These are phyloP conservation scores for Megaustenia siamemsis DNA, from an alignment of 2,888 invertebrate genomes.

Conservation along the genomic window DNA sequence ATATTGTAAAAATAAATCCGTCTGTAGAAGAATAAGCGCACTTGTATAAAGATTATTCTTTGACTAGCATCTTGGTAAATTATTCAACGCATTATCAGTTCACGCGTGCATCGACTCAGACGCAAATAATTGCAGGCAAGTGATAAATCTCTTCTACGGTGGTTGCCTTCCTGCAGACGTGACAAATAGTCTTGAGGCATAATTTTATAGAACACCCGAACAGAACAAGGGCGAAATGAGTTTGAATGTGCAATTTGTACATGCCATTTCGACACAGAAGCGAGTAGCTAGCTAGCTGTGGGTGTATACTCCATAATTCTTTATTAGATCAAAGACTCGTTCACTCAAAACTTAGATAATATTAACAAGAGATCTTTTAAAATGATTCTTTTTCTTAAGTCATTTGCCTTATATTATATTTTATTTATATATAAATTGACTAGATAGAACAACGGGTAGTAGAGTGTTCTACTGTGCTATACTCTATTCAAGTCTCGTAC, in stretches of 20 bases:
- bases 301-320: background rate
- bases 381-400: too few species aligned
- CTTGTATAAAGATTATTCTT: background rate
- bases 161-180: background rate
- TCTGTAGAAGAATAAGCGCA: too few species aligned
- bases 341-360: too few species aligned
- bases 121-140: background rate
- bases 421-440: too few species aligned
- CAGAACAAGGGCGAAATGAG: background rate
- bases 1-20: too few species aligned
- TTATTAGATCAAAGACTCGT: too few species aligned
- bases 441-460: too few species aligned
- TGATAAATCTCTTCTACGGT: background rate
- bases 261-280: background rate
- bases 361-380: too few species aligned
- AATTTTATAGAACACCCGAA: background rate
- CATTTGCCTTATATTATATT: too few species aligned
- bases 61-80: background rate
- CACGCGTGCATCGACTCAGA: background rate
- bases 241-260: background rate
- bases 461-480: too few species aligned
- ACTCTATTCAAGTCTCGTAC: too few species aligned
- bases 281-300: too few species aligned
- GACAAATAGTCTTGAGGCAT: background rate
- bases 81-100: background rate